A percentile compares a stretch with the other conserved stretches of the same genome.
Conservation (phyloP, 2,888 invertebrate genomes). For the Synanthedon myopaeformis region DNA sequence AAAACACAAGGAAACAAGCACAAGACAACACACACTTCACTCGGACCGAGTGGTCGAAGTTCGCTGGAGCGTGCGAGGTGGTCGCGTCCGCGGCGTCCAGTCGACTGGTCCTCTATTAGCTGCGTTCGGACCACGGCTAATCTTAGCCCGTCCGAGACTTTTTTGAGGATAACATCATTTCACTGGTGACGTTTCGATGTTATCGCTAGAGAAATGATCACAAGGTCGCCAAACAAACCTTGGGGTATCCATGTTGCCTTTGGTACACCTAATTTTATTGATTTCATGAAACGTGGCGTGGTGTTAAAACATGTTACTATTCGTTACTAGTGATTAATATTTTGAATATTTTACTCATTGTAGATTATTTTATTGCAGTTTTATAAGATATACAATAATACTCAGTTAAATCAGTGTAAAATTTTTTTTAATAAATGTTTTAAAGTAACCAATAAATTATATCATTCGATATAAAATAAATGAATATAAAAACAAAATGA, state of each 20-base stretch:
- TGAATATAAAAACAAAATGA: no score
- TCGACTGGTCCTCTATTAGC: constrained; percentile 49
- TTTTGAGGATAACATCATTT: constrained; percentile 40
- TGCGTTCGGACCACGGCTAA: constrained; percentile 38
- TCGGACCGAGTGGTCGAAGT: constrained; percentile 54
- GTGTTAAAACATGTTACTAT: no score
- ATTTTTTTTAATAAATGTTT: no score
- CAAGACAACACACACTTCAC: constrained; percentile 58
- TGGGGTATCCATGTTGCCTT: constrained; percentile 12
- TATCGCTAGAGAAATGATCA: constrained; percentile 21
- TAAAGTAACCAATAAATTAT: no score
- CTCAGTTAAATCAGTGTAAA: no score
- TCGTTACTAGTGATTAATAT: no score
- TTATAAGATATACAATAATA: no score
- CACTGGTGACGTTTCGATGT: constrained; percentile 30
- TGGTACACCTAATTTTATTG: not conserved
- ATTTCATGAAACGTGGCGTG: no score
- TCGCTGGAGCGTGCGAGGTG: constrained; percentile 61
- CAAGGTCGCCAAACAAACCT: constrained; percentile 61
- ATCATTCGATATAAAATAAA: no score
- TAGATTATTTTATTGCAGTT: no score
- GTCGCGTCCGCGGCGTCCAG: constrained; percentile 62
- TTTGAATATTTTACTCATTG: no score
- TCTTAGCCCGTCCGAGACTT: constrained; percentile 37
- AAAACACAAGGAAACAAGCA: constrained; percentile 47